These are phyloP conservation scores for Hipparchia semele DNA, from an alignment of 2,888 invertebrate species.

Conservation along the genomic window DNA sequence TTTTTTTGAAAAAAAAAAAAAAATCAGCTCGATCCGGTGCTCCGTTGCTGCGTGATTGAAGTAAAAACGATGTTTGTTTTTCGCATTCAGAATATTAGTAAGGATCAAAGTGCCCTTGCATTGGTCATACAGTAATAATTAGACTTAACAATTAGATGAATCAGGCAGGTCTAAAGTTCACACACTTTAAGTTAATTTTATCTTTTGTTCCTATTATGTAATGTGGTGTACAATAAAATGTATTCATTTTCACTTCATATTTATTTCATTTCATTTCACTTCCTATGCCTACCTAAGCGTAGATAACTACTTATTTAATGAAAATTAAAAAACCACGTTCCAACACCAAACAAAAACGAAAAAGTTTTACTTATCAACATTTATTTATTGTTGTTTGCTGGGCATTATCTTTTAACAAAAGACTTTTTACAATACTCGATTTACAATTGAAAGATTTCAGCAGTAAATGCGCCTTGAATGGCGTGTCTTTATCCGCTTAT, in stretches of 20 bases:
- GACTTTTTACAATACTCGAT: neutral
- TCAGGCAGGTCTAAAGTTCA: neutral
- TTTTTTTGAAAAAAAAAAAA: no score
- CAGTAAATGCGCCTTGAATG: neutral
- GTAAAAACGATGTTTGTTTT: no score
- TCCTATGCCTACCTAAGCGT: neutral
- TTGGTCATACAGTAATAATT: no score
- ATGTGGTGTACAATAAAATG: neutral
- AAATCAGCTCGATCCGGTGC: neutral
- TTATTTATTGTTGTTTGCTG: neutral
- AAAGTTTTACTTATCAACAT: neutral
- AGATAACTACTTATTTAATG: neutral
- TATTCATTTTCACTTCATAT: no score
- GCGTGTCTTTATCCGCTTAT: neutral
- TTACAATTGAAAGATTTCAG: constrained; percentile 4
- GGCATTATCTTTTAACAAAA: neutral
- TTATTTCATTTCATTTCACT: no score
- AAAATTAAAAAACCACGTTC: neutral
- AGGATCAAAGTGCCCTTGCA: no score
- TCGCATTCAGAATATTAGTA: no score
- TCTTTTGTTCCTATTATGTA: no score
- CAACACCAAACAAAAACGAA: neutral
- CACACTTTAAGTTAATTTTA: no score
- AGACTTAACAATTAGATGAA: neutral
- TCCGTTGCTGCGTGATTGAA: neutral